Conservation (phyloP, 2,797 vertebrate species). For the Enteromius radiatus region DNA sequence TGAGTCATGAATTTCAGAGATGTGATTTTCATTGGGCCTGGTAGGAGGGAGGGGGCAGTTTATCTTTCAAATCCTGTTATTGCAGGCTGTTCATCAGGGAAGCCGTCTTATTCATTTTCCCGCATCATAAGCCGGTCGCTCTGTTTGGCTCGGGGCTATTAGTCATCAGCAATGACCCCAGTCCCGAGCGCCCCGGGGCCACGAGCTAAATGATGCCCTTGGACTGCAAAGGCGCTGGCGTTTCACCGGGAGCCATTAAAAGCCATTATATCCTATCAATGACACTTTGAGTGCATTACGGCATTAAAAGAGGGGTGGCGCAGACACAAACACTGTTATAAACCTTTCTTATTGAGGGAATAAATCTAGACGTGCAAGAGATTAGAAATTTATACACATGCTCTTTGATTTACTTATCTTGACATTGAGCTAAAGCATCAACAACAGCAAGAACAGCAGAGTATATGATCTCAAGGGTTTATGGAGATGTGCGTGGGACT, state of each 20-base stretch:
- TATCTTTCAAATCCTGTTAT: slow-evolving; percentile 56
- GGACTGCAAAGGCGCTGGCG: slow-evolving; percentile 49
- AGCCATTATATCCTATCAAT: slow-evolving; percentile 54
- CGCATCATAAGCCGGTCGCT: slow-evolving; percentile 37
- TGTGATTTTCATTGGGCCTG: slow-evolving; percentile 48
- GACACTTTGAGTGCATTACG: slow-evolving; percentile 54
- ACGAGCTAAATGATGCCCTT: slow-evolving; percentile 56
- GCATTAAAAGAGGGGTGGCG: slow-evolving; percentile 49
- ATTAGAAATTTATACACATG: slow-evolving; percentile 47
- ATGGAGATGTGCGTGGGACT: background rate
- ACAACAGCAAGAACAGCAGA: slow-evolving; percentile 7
- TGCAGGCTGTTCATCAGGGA: slow-evolving; percentile 52
- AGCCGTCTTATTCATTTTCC: slow-evolving; percentile 54
- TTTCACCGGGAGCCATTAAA: slow-evolving; percentile 53
- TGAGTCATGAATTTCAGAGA: slow-evolving; percentile 59
- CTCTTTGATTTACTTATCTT: slow-evolving; percentile 33
- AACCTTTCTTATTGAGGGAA: slow-evolving; percentile 48
- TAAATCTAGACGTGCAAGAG: slow-evolving; percentile 37
- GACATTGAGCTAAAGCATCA: slow-evolving; percentile 20
- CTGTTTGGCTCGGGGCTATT: slow-evolving; percentile 53
- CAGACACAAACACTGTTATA: slow-evolving; percentile 43
- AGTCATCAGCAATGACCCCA: slow-evolving; percentile 53
- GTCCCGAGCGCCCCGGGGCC: slow-evolving; percentile 35
- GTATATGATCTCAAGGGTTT: slow-evolving; percentile 19
- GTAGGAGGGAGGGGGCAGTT: slow-evolving; percentile 26